phyloP scores from a whole-genome alignment of 1,140 invertebrate genomes.

The Brachionus sp. region DNA sequence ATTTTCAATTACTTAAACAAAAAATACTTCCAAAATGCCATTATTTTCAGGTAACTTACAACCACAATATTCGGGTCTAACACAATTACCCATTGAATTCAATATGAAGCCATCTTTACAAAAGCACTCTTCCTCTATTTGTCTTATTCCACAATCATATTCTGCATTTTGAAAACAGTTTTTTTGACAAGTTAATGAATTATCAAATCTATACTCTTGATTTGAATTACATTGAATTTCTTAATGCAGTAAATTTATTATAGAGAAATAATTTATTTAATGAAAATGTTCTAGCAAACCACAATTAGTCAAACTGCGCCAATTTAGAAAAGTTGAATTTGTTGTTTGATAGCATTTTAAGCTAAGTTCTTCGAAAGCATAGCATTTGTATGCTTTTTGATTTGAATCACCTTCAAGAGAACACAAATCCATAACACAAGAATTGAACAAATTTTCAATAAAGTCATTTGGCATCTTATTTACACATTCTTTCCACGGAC shows the following conservation, averaged over 20 bases:
- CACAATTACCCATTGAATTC: conserved; percentile 16
- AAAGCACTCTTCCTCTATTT: conserved; percentile 1
- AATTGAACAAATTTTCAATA: background rate
- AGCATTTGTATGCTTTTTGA: background rate
- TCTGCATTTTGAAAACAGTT: conserved; percentile 16
- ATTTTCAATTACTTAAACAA: background rate
- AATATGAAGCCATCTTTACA: conserved; percentile 22
- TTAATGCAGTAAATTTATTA: background rate
- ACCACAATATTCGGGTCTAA: conserved; percentile 1
- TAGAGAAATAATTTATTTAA: background rate
- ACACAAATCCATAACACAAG: conserved; percentile 25
- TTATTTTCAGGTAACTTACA: background rate
- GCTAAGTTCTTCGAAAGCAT: background rate
- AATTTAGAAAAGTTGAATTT: background rate
- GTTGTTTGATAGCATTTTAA: background rate
- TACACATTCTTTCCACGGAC: background rate
- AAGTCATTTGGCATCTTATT: background rate
- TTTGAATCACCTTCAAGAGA: background rate
- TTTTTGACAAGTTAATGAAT: background rate
- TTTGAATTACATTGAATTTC: background rate
- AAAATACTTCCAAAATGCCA: background rate
- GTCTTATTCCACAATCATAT: conserved; percentile 2
- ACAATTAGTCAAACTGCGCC: background rate
- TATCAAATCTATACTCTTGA: background rate
- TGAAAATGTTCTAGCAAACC: background rate